Evolutionary conservation across 1,140 invertebrate species (phyloP).

Genomic region (Drosophila varians): DNA sequence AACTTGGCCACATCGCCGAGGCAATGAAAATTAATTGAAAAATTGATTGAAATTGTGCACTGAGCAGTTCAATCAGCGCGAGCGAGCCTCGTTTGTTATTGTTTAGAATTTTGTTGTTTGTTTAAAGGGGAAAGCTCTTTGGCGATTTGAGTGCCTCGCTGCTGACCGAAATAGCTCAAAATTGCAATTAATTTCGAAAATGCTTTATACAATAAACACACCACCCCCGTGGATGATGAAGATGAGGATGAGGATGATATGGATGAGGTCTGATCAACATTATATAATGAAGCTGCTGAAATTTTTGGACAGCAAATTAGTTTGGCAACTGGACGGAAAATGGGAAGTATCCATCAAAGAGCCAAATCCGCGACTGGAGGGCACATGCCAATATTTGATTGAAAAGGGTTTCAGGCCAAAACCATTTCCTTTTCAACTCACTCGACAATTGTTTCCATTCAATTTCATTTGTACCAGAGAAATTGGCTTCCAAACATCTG

Average conservation of each 20-base stretch:
- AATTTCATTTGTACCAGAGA: neutral
- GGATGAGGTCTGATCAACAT: neutral
- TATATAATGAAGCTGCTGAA: slow-evolving; percentile 13
- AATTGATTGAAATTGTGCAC: slow-evolving; percentile 63
- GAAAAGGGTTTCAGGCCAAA: neutral
- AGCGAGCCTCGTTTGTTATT: slow-evolving; percentile 39
- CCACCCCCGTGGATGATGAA: neutral
- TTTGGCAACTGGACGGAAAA: slow-evolving; percentile 3
- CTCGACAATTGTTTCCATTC: neutral
- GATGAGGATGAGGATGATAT: neutral
- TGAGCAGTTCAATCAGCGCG: slow-evolving; percentile 63
- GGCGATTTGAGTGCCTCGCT: slow-evolving; percentile 31
- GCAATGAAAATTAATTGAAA: slow-evolving; percentile 72
- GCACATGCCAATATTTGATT: neutral
- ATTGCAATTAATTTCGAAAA: slow-evolving; percentile 67
- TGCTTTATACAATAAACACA: slow-evolving; percentile 63
- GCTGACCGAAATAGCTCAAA: slow-evolving; percentile 55
- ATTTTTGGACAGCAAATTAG: slow-evolving; percentile 25
- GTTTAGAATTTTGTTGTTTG: slow-evolving; percentile 31
- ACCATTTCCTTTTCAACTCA: slow-evolving; percentile 7
- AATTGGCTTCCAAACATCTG: neutral
- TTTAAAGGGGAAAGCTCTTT: neutral
- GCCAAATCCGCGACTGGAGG: slow-evolving; percentile 31
- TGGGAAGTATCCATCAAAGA: slow-evolving; percentile 41
- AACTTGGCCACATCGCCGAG: slow-evolving; percentile 16